Evolutionary conservation across 2,797 vertebrate genomes (phyloP).

Genomic region (Gadopsis bispinosus): DNA sequence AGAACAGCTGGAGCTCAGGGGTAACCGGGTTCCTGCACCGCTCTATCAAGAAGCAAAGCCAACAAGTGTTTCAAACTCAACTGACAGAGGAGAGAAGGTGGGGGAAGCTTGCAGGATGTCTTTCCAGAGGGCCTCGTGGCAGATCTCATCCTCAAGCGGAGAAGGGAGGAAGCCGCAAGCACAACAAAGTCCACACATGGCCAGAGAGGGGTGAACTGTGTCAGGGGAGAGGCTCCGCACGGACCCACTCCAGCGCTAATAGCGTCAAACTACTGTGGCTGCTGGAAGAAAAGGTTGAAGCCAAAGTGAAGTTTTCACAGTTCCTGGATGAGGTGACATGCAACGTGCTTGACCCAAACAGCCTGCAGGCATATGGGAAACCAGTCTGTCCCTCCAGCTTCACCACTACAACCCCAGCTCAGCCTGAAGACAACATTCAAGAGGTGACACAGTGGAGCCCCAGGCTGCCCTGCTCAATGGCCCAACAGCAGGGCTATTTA

Average conservation of each 20-base stretch:
- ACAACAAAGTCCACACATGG: constrained; percentile 51
- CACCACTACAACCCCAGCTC: constrained; percentile 17
- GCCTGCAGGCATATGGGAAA: constrained; percentile 82
- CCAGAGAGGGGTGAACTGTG: constrained; percentile 34
- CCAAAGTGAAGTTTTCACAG: constrained; percentile 89
- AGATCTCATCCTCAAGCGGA: constrained; percentile 25
- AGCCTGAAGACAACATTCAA: constrained; percentile 40
- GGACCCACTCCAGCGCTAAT: constrained; percentile 39
- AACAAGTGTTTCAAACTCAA: constrained; percentile 64
- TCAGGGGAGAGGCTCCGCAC: constrained; percentile 59
- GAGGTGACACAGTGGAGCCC: constrained; percentile 34
- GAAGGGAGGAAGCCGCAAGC: constrained; percentile 30
- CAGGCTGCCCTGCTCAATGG: constrained; percentile 48
- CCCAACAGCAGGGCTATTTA: constrained; percentile 51
- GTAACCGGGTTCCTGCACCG: constrained; percentile 66
- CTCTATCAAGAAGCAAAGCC: constrained; percentile 76
- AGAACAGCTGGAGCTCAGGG: constrained; percentile 73
- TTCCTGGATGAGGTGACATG: constrained; percentile 91
- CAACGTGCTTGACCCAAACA: constrained; percentile 85
- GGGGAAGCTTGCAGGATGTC: constrained; percentile 43
- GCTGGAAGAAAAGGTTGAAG: constrained; percentile 80
- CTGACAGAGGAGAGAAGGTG: constrained; percentile 48
- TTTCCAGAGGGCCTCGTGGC: constrained; percentile 12
- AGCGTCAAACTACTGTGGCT: constrained; percentile 60
- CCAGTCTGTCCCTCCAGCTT: constrained; percentile 29